Conservation (phyloP, 2,888 invertebrate species). For the Cylloceria caligata region DNA sequence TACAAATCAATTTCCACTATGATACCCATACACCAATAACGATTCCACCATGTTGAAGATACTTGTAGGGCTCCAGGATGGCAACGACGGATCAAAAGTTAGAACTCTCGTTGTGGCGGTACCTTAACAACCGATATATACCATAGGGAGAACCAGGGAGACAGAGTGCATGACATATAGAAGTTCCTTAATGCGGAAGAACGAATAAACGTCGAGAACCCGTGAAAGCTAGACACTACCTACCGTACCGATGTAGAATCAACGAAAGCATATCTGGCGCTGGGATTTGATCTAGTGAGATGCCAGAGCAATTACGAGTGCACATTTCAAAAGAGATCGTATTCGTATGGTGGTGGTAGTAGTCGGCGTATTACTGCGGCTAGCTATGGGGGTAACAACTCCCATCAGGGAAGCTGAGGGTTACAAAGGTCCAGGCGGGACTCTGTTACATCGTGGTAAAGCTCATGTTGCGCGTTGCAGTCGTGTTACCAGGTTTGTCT, state of each 20-base stretch:
- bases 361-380: slow-evolving; percentile 6
- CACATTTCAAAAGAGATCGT: slow-evolving; percentile 79
- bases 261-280: slow-evolving; percentile 25
- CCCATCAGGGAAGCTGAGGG: slow-evolving; percentile 55
- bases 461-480: slow-evolving; percentile 55
- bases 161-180: slow-evolving; percentile 35
- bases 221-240: slow-evolving; percentile 4
- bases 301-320: slow-evolving; percentile 82
- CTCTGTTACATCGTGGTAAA: slow-evolving; percentile 39
- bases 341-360: background rate
- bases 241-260: background rate
- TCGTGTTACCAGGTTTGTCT: slow-evolving; percentile 47
- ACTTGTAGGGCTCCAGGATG: no score
- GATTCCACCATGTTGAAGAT: no score
- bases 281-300: slow-evolving; percentile 77
- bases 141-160: background rate
- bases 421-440: slow-evolving; percentile 58
- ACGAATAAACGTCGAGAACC: slow-evolving; percentile 46
- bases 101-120: background rate
- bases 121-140: background rate
- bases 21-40: no score
- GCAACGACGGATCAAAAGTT: no score
- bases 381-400: slow-evolving; percentile 51
- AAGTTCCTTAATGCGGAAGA: slow-evolving; percentile 62
- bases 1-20: no score